These are phyloP conservation scores for Brachyopa scutellaris DNA, from an alignment of 2,888 invertebrate genomes.

Conservation along the genomic window DNA sequence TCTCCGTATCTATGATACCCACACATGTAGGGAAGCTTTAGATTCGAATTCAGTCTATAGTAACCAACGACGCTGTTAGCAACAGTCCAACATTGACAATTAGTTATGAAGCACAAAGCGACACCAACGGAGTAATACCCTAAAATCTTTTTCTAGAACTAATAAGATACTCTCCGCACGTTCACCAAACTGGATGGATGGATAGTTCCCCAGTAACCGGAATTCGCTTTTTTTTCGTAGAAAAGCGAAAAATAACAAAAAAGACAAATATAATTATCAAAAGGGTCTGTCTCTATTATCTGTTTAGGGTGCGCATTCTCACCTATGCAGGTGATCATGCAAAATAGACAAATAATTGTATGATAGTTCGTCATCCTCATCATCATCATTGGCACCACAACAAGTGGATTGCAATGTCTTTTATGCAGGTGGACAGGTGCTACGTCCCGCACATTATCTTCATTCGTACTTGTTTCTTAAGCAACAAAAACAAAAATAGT, in stretches of 20 bases:
- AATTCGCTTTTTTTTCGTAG: slow-evolving; percentile 5
- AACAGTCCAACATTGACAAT: slow-evolving; percentile 32
- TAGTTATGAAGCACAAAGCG: slow-evolving; percentile 6
- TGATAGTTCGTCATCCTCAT: slow-evolving; percentile 32
- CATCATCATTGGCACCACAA: slow-evolving; percentile 26
- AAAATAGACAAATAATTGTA: slow-evolving; percentile 59
- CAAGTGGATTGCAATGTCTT: slow-evolving; percentile 40
- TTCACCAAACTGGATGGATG: background rate
- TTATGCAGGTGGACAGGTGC: slow-evolving; percentile 57
- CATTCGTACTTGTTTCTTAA: slow-evolving; percentile 8
- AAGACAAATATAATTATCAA: slow-evolving; percentile 20
- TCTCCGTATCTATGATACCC: background rate
- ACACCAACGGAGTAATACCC: slow-evolving; percentile 36
- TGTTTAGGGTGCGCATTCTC: slow-evolving; percentile 23
- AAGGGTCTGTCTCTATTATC: background rate
- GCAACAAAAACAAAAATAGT: slow-evolving; percentile 1
- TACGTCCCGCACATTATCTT: slow-evolving; percentile 56
- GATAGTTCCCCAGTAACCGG: background rate
- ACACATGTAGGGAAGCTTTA: slow-evolving; percentile 12
- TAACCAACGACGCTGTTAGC: slow-evolving; percentile 22
- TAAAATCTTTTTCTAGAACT: slow-evolving; percentile 18
- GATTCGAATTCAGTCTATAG: slow-evolving; percentile 3
- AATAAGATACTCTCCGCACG: slow-evolving; percentile 25
- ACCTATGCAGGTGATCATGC: slow-evolving; percentile 52
- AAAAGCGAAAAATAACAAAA: slow-evolving; percentile 14